A percentile compares a stretch with the other conserved stretches of the same genome.
These are phyloP conservation scores for Cybosia mesomella DNA, from an alignment of 2,888 invertebrate species.

Conservation along the genomic window DNA sequence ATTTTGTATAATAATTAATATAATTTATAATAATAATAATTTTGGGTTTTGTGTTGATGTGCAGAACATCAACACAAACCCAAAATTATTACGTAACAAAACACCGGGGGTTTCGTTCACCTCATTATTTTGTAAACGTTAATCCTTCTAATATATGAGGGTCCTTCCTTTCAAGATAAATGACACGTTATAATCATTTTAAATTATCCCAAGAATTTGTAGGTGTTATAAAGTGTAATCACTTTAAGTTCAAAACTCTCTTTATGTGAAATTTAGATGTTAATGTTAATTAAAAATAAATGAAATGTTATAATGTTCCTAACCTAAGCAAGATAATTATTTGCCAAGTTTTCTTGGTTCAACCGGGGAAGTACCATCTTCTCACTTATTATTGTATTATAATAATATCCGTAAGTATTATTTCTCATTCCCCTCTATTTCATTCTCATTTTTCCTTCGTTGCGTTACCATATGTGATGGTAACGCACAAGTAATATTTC, in stretches of 20 bases:
- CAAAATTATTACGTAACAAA: constrained; percentile 32
- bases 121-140: constrained; percentile 49
- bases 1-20: too few relatives aligned
- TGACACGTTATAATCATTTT: constrained; percentile 57
- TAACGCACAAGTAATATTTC: too few relatives aligned
- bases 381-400: not conserved
- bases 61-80: constrained; percentile 14
- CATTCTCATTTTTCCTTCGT: too few relatives aligned
- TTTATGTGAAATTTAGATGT: constrained; percentile 3
- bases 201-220: constrained; percentile 45
- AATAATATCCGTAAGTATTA: too few relatives aligned
- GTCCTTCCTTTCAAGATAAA: constrained; percentile 48
- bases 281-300: not conserved
- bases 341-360: not conserved
- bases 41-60: too few relatives aligned
- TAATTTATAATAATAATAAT: too few relatives aligned
- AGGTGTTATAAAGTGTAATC: constrained; percentile 21
- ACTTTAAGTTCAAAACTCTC: constrained; percentile 15
- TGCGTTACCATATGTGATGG: too few relatives aligned
- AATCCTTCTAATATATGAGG: constrained; percentile 56
- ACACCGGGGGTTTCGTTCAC: constrained; percentile 28
- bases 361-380: too few relatives aligned
- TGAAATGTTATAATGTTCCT: not conserved
- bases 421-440: too few relatives aligned
- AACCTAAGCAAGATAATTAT: constrained; percentile 18